Percentiles rank a stretch among this genome's conserved stretches.
phyloP scores from a whole-genome alignment of 2,888 invertebrate genomes.

The Cheilosia urbana region DNA sequence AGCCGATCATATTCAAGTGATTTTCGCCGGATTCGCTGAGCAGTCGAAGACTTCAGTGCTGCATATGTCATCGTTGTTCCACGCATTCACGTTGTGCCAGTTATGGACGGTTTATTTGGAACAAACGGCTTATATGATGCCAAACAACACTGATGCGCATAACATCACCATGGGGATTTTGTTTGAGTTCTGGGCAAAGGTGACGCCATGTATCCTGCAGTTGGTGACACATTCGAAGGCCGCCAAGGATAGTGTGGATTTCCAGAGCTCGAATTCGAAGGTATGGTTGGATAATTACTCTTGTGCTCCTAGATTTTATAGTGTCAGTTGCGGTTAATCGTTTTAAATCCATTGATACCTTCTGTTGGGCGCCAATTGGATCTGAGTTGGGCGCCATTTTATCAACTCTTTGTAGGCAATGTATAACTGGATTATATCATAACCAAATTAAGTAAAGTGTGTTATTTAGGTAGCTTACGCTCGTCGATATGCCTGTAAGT shows the following conservation, averaged over 20 bases:
- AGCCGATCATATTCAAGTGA: constrained; percentile 97
- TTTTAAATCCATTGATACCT: not conserved
- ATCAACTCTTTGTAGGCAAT: too few relatives aligned
- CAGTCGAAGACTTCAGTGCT: constrained; percentile 95
- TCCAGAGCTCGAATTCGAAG: constrained; percentile 78
- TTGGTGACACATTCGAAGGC: constrained; percentile 95
- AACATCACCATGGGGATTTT: constrained; percentile 91
- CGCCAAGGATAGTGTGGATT: constrained; percentile 85
- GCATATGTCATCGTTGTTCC: constrained; percentile 98
- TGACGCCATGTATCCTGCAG: constrained; percentile 97
- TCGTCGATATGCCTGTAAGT: too few relatives aligned
- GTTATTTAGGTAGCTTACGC: too few relatives aligned
- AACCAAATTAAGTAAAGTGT: too few relatives aligned
- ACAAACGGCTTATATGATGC: constrained; percentile 89
- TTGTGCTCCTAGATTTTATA: not conserved
- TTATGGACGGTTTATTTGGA: constrained; percentile 99
- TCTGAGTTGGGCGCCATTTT: too few relatives aligned
- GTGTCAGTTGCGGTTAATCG: too few relatives aligned
- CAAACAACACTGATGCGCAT: constrained; percentile 89
- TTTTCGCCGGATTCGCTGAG: constrained; percentile 98
- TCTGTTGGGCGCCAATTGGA: not conserved
- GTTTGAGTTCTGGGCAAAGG: constrained; percentile 99
- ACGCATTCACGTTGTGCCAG: constrained; percentile 98
- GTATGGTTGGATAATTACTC: constrained; percentile 37
- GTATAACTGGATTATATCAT: too few relatives aligned